A percentile compares a stretch with the other conserved stretches of the same genome.
These are phyloP conservation scores for Oriolus oriolus DNA, from an alignment of 2,113 vertebrate species.

Conservation along the genomic window DNA sequence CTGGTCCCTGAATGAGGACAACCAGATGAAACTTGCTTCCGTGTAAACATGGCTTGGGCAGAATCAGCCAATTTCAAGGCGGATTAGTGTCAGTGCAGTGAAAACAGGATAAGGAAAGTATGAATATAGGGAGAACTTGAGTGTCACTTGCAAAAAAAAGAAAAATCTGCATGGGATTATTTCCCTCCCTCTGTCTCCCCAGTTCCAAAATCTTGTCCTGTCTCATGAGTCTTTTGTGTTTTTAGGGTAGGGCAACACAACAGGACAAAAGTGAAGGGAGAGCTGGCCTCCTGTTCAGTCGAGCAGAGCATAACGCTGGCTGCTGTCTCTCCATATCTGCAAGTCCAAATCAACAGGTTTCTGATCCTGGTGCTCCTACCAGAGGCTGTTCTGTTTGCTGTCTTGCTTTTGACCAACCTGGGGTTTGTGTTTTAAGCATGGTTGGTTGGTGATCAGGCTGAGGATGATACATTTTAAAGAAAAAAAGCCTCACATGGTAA, in stretches of 20 bases:
- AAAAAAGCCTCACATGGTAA: neutral
- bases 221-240: neutral
- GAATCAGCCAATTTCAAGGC: constrained; percentile 77
- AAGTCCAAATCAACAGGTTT: neutral
- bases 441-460: neutral
- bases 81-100: constrained; percentile 66
- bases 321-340: neutral
- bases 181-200: neutral
- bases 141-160: constrained; percentile 35
- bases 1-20: constrained; percentile 58
- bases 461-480: neutral
- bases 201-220: neutral
- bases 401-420: neutral
- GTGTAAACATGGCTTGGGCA: constrained; percentile 61
- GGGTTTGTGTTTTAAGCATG: neutral
- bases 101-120: constrained; percentile 53
- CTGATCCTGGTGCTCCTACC: neutral
- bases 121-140: constrained; percentile 32
- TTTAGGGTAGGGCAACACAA: neutral
- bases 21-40: constrained; percentile 62
- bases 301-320: neutral
- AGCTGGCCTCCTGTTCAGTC: neutral
- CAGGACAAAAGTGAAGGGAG: neutral
- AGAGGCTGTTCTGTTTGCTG: neutral
- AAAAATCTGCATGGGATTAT: constrained; percentile 29